A percentile compares a stretch with the other conserved stretches of the same genome.
phyloP scores from a whole-genome alignment of 2,797 vertebrate genomes.

The Hippopotamyrus pictus region DNA sequence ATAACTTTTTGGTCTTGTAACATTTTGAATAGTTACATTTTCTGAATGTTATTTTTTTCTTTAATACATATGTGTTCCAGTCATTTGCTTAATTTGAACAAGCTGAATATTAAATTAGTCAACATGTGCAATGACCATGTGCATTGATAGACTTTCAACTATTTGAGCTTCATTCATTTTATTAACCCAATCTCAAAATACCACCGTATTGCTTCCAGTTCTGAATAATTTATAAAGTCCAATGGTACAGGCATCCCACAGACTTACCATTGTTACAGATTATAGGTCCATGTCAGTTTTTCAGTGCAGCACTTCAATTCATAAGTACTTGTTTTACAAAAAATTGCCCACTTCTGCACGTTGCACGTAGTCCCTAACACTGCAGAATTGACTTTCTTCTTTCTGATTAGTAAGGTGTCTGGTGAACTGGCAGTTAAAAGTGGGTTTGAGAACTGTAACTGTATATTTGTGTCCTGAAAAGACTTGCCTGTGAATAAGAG shows the following conservation, averaged over 20 bases:
- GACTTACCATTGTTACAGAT: neutral
- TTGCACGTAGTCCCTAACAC: neutral
- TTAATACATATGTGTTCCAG: neutral
- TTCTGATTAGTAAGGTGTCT: neutral
- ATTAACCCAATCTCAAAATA: neutral
- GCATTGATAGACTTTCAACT: neutral
- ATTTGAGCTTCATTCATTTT: neutral
- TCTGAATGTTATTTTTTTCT: neutral
- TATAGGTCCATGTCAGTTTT: neutral
- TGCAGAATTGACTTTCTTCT: neutral
- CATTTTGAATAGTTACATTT: neutral
- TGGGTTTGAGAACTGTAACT: neutral
- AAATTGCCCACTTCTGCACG: neutral
- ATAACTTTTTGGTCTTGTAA: neutral
- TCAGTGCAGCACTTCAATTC: neutral
- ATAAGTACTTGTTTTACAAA: neutral
- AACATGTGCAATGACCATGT: neutral
- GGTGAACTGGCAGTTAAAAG: neutral
- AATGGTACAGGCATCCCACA: neutral
- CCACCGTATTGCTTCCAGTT: neutral
- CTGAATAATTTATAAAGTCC: neutral
- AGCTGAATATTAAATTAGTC: neutral
- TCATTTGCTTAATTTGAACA: neutral
- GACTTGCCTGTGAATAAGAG: slow-evolving; percentile 16
- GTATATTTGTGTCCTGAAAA: neutral